These are phyloP conservation scores for Stigmatopora nigra DNA, from an alignment of 2,113 vertebrate species.

Conservation along the genomic window DNA sequence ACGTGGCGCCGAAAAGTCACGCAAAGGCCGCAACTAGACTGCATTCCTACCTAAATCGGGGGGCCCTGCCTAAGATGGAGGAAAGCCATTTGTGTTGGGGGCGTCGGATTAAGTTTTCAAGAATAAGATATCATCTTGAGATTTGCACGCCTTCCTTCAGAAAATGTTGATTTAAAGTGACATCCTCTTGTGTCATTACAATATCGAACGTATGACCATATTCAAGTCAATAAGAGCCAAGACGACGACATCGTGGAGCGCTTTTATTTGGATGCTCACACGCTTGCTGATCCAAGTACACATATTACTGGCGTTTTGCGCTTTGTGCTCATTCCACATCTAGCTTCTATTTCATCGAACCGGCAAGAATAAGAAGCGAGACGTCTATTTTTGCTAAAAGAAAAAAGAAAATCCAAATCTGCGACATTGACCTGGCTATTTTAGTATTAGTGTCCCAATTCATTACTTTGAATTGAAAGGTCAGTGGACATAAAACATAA, in stretches of 20 bases:
- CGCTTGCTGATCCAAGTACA: not conserved
- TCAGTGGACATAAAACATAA: not conserved
- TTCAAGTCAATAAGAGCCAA: not conserved
- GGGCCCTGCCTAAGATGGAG: too few species aligned
- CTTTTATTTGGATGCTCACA: not conserved
- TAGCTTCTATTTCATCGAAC: not conserved
- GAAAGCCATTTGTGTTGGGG: too few species aligned
- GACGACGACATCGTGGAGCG: not conserved
- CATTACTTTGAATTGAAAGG: not conserved
- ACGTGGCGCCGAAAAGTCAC: slow-evolving; percentile 31
- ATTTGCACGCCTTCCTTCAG: too few species aligned
- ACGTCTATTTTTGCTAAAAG: not conserved
- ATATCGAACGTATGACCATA: too few species aligned
- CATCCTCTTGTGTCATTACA: too few species aligned
- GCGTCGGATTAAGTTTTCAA: too few species aligned
- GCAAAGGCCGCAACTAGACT: not conserved
- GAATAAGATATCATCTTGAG: too few species aligned
- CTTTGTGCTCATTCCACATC: not conserved
- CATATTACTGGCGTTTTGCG: not conserved
- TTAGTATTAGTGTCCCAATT: not conserved
- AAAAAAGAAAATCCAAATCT: not conserved
- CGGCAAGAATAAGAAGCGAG: not conserved
- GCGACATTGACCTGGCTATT: too few species aligned
- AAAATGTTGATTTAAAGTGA: too few species aligned
- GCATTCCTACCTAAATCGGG: too few species aligned